These are phyloP conservation scores for Crenichthys baileyi DNA, from an alignment of 2,797 vertebrate genomes.

Conservation along the genomic window DNA sequence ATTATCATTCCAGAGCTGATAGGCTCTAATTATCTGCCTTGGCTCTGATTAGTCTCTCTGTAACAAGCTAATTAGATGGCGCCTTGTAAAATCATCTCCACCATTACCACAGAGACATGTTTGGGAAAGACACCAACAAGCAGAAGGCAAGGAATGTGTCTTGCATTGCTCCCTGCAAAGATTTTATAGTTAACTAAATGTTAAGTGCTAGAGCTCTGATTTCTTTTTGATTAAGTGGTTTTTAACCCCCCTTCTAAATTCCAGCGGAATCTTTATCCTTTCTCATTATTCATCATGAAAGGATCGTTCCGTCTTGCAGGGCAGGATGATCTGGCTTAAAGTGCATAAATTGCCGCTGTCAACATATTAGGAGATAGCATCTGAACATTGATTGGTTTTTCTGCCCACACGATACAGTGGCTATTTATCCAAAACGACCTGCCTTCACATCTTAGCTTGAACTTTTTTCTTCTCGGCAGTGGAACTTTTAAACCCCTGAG, in stretches of 20 bases:
- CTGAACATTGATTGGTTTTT: conserved; percentile 77
- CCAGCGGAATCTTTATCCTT: conserved; percentile 62
- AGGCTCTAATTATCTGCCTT: conserved; percentile 79
- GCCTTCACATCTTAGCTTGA: conserved; percentile 65
- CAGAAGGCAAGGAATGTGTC: conserved; percentile 59
- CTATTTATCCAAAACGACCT: conserved; percentile 75
- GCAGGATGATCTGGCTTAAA: conserved; percentile 72
- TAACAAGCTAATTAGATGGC: conserved; percentile 81
- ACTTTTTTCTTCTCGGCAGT: conserved; percentile 61
- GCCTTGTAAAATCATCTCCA: conserved; percentile 80
- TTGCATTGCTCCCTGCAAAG: conserved; percentile 48
- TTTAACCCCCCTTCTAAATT: conserved; percentile 55
- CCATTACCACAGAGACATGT: conserved; percentile 75
- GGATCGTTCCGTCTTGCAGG: conserved; percentile 64
- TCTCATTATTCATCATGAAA: conserved; percentile 70
- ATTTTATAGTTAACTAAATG: conserved; percentile 73
- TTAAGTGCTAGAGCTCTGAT: conserved; percentile 72
- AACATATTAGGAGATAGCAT: conserved; percentile 75
- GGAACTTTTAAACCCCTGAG: conserved; percentile 73
- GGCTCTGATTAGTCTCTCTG: conserved; percentile 80
- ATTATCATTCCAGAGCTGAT: conserved; percentile 79
- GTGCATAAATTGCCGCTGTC: conserved; percentile 69
- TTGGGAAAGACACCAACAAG: conserved; percentile 71
- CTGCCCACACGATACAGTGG: conserved; percentile 58
- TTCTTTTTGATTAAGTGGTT: conserved; percentile 74